Evolutionary conservation across 2,888 invertebrate genomes (phyloP), one percentile per base, ranked within the genome.

Genomic region (Ferdinandea cuprea): DNA sequence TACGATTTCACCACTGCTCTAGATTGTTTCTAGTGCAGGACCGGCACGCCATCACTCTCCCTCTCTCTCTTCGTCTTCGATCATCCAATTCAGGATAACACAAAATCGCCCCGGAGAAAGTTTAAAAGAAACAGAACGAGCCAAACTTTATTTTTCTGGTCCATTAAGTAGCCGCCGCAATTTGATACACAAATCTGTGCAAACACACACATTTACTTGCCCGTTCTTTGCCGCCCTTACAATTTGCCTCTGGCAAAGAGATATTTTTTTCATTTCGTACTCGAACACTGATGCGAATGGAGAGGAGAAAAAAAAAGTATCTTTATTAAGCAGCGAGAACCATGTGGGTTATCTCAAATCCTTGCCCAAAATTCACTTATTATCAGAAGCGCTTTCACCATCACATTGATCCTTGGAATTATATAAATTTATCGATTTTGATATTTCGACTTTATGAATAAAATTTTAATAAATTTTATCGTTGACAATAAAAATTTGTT

Each of bases 121-220:
- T 69, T 30, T 21, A 13, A 65, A 65, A 72, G 72, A 42, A 56
- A 69, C 71, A 37, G 37, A 71, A 77, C 40, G 35, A 71, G 56
- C 61, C 40, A 78, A 78, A 77, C 63, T 78, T 78, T 58, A 72
- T 72, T 78, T 72, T 78, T 71, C 77, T 78, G 77, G 71, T 78
- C 72, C 77, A 78, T 78, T 78, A 71, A 78, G 56, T 78, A 72
- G 77, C 71, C 63, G 56, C n/a, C n/a, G n/a, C 77, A 71, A 72
- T 72, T 78, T 78, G 72, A 78, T 72, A 78, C 56, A 78, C 71
- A 78, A 78, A 78, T 78, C 71, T 72, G 76, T 54, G 44, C 54
- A 68, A 68, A 68, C 58, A 68, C 32, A 71, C 52, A n/a, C n/a
- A n/a, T n/a, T n/a, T n/a, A n/a, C n/a, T n/a, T n/a, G n/a, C n/a